Percentiles rank a stretch among this genome's conserved stretches.
These are phyloP conservation scores for Diacarnus erythraeanus DNA, from an alignment of 37 sponge, comb jelly and placozoan genomes.

Conservation along the genomic window DNA sequence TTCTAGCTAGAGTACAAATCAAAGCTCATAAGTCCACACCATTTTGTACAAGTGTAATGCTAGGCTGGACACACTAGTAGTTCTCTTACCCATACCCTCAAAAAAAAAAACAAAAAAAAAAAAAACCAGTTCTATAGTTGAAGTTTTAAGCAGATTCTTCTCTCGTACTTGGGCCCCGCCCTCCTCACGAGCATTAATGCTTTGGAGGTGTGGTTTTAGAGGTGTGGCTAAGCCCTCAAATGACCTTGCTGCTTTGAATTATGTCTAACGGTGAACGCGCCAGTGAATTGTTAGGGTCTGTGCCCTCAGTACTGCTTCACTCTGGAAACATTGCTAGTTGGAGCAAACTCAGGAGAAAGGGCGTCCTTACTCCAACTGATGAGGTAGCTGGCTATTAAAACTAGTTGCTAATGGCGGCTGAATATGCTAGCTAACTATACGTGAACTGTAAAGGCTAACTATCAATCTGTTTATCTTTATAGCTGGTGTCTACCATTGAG, in stretches of 20 bases:
- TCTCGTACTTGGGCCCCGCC: no score
- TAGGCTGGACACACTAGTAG: neutral
- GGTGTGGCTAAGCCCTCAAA: no score
- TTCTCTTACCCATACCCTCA: neutral
- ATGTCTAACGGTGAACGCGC: neutral
- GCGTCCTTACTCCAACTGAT: slow-evolving; percentile 32
- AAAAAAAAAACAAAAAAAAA: neutral
- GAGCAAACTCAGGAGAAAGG: slow-evolving; percentile 52
- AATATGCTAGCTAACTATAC: neutral
- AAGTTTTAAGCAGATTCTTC: no score
- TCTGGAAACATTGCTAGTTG: slow-evolving; percentile 57
- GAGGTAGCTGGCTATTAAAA: slow-evolving; percentile 16
- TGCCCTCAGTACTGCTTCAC: slow-evolving; percentile 12
- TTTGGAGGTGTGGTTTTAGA: no score
- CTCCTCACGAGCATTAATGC: no score
- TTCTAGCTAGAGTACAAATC: no score
- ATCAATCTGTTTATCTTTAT: neutral
- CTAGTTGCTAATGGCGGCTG: neutral
- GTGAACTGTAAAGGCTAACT: no score
- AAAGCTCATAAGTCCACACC: neutral
- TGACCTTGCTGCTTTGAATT: neutral
- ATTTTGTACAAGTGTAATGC: neutral
- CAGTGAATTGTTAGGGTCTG: neutral
- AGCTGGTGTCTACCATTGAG: slow-evolving; percentile 28
- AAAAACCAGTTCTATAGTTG: no score